Base-by-base conservation (phyloP, 1,140 invertebrate species). In the Drosophila ogumai region DNA sequence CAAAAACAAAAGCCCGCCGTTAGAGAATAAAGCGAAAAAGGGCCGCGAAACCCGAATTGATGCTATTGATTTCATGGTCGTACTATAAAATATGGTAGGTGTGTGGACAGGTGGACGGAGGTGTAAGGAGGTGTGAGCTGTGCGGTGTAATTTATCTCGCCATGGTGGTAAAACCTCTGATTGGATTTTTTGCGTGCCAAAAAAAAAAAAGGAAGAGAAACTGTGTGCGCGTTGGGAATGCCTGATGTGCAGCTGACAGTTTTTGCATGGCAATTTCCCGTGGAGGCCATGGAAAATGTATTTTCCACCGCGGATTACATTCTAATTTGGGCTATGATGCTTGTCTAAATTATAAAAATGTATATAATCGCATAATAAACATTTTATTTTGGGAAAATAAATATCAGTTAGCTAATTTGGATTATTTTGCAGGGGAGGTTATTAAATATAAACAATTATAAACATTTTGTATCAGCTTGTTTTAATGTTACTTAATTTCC, bases 101-200 rank as follows among this genome's bases (percentile, higher is more conserved):
- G 34, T 25, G 34, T 2, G 47, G 25, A 22, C 32, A 36, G 32
- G 31, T 36, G 50, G 3, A 34, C 22, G n/a, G 15, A 13, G 6
- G 47, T 49, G 49, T 7, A 50, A 52, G 38, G 34, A 50, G 41
- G 28, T 47, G 31, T 54, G 67, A 69, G 55, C 57, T 63, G 65
- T 63, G 44, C 63, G 46, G 40, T 73, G 81, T 76, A 81, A 90
- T 90, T 81, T 81, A 90, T 90, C 67, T 90, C 55, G 59, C 66
- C 66, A 57, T 57, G 63, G 81, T 60, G 74, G 60, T 64, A 52
- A 69, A 68, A 69, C 60, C 73, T 54, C 44, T 90, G 85, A 90
- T 90, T 90, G 78, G 71, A 90, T 90, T 90, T 87, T 84, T 64
- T 58, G 47, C 38, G 63, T 54, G 63, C 43, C 40, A 59, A 52